phyloP scores from a whole-genome alignment of 2,113 vertebrate species.

The Ciconia boyciana region DNA sequence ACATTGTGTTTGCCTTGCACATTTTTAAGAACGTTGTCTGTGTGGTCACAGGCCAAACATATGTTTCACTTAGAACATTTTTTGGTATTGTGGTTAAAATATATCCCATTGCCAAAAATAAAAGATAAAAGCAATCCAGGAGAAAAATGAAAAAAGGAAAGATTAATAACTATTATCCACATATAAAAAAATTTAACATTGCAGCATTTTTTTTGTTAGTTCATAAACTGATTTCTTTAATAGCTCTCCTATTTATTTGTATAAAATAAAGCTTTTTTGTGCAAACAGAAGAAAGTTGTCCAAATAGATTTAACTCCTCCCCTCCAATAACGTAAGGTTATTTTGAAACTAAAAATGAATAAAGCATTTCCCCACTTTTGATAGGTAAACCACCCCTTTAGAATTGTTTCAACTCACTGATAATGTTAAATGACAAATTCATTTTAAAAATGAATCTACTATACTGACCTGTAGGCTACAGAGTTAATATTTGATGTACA shows the following conservation, averaged over 20 bases:
- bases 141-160: background rate
- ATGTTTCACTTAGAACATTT: conserved; percentile 47
- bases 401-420: background rate
- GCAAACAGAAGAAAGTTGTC: background rate
- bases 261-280: background rate
- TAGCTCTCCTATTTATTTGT: background rate
- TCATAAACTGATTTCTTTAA: conserved; percentile 3
- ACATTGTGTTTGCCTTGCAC: conserved; percentile 35
- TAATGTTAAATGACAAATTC: background rate
- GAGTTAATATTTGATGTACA: background rate
- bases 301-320: background rate
- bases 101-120: background rate
- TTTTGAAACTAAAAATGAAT: background rate
- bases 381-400: background rate
- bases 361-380: background rate
- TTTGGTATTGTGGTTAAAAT: conserved; percentile 40
- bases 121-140: conserved; percentile 44
- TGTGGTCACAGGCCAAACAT: conserved; percentile 40
- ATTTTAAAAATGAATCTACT: background rate
- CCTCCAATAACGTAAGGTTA: background rate
- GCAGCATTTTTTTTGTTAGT: background rate
- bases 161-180: background rate
- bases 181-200: background rate
- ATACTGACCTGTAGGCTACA: background rate
- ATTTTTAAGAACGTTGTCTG: conserved; percentile 39